phyloP scores from a whole-genome alignment of 2,888 invertebrate genomes.

The Busseola fusca region DNA sequence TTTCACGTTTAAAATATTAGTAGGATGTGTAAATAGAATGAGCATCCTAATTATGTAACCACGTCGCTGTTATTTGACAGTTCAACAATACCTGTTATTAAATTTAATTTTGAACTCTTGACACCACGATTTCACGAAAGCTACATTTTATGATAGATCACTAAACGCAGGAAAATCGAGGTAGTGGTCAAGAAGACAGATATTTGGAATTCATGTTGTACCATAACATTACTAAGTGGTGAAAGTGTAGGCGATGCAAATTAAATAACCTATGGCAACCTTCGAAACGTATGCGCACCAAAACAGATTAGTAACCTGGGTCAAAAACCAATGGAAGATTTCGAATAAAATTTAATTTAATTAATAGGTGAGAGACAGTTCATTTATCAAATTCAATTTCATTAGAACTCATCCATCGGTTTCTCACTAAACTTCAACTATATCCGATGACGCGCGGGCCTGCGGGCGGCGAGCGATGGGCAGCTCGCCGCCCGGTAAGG shows the following conservation, averaged over 20 bases:
- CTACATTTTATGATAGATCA: background rate
- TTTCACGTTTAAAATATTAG: no score
- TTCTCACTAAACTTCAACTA: background rate
- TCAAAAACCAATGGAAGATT: background rate
- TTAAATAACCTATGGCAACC: background rate
- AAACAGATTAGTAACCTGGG: background rate
- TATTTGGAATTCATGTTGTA: background rate
- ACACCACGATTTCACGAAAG: background rate
- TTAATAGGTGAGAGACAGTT: background rate
- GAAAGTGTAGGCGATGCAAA: background rate
- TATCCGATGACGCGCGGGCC: background rate
- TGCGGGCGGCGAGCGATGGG: no score
- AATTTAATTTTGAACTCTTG: background rate
- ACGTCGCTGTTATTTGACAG: background rate
- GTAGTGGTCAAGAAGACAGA: background rate
- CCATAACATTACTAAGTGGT: background rate
- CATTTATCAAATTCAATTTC: background rate
- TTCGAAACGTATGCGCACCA: background rate
- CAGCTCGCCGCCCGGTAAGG: no score
- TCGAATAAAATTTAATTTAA: background rate
- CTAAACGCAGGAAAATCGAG: background rate
- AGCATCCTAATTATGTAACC: slow-evolving; percentile 5
- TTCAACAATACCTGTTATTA: background rate
- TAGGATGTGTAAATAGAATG: background rate
- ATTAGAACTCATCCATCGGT: background rate